Conservation (phyloP, 1,140 invertebrate genomes). For the Vanessa atalanta region DNA sequence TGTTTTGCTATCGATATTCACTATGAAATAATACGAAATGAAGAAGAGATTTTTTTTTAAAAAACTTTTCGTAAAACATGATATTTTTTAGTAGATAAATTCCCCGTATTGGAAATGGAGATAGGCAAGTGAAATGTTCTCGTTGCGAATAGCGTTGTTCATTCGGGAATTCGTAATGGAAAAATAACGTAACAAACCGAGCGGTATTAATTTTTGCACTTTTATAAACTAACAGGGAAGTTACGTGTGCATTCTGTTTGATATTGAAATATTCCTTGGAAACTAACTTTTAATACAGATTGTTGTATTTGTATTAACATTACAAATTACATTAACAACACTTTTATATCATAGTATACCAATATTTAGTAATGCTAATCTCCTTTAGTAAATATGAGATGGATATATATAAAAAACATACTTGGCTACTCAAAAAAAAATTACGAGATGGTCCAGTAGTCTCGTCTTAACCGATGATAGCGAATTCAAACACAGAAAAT, state of each 20-base stretch:
- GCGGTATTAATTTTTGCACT: conserved; percentile 16
- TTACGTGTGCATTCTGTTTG: not conserved
- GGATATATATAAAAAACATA: no score
- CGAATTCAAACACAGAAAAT: no score
- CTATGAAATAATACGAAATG: not conserved
- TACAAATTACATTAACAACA: no score
- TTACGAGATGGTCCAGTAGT: no score
- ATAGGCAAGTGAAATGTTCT: conserved; percentile 16
- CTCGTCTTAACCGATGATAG: no score
- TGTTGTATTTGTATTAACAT: no score
- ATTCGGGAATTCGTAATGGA: conserved; percentile 24
- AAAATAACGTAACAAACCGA: conserved; percentile 24
- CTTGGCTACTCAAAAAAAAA: no score
- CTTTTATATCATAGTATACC: no score
- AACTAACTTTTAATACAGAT: not conserved
- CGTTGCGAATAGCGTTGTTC: conserved; percentile 12
- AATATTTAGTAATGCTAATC: no score
- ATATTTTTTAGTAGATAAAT: conserved; percentile 21
- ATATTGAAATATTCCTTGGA: conserved; percentile 3
- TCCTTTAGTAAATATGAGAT: no score
- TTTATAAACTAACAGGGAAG: not conserved
- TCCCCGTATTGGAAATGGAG: conserved; percentile 21
- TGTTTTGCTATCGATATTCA: not conserved
- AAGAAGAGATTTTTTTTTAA: not conserved
- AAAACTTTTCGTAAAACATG: conserved; percentile 5